These are phyloP conservation scores for Lasioglossum vierecki DNA, from an alignment of 2,888 invertebrate genomes.

Conservation along the genomic window DNA sequence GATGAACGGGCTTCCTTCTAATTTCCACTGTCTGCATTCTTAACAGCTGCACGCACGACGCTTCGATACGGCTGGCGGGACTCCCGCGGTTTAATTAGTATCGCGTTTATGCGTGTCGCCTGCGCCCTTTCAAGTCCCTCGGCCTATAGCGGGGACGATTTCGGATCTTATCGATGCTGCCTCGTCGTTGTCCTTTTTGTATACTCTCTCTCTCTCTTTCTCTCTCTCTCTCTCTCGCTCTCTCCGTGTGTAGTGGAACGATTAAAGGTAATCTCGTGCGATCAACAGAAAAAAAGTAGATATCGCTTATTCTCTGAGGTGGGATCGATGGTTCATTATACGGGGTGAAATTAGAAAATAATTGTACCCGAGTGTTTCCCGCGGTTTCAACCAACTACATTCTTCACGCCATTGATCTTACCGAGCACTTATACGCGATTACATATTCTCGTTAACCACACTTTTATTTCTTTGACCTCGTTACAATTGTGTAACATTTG, in stretches of 20 bases:
- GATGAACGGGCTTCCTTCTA: constrained; percentile 77
- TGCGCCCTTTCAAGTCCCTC: constrained; percentile 47
- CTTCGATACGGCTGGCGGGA: constrained; percentile 65
- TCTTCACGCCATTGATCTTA: neutral
- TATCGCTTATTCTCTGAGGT: neutral
- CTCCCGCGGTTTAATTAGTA: constrained; percentile 75
- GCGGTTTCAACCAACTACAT: neutral
- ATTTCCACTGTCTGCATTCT: constrained; percentile 79
- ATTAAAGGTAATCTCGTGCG: neutral
- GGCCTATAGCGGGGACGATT: neutral
- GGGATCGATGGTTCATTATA: neutral
- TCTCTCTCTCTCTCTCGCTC: neutral
- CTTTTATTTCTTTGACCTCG: neutral
- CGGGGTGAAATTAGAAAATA: constrained; percentile 9
- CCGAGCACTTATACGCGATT: neutral
- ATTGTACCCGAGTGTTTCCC: neutral
- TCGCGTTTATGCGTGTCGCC: constrained; percentile 70
- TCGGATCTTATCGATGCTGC: constrained; percentile 41
- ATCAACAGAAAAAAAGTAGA: neutral
- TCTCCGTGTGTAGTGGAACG: neutral
- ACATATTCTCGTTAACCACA: neutral
- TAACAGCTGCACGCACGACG: constrained; percentile 68
- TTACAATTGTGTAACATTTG: neutral
- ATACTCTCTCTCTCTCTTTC: neutral
- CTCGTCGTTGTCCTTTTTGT: neutral